Evolutionary conservation across 2,888 invertebrate genomes (phyloP), one percentile per base, ranked within the genome.

Genomic region (Pammene aurita): DNA sequence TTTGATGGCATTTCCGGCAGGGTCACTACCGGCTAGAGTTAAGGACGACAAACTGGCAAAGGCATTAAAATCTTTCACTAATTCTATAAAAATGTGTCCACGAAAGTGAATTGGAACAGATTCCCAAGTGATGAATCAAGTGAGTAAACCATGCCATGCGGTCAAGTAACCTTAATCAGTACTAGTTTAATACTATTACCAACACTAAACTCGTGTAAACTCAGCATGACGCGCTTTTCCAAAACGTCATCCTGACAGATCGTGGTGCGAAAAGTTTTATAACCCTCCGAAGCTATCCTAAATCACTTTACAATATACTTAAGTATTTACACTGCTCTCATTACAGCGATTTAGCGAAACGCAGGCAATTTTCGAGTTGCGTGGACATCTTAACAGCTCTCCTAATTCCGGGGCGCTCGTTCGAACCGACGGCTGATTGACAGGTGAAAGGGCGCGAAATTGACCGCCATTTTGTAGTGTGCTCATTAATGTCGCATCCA

Each of bases 381-480:
- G 75, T 75, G 76, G 72, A 73, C 75, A 75, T 75, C 82, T 83
- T 81, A 78, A 80, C 81, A 80, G 77, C 74, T 75, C 76, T 76
- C 84, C 84, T 84, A 87, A 86, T 85, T 82, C 79, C 80, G 76
- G 80, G 73, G 78, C 77, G 74, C 82, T 10, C 78, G 77, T 79
- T 75, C 77, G 76, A 72, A 69, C 74, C 76, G 90, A 90, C 90
- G 83, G 75, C 76, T 90, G 92, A 92, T 89, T 90, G 92, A 91
- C 92, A 84, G 87, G 88, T 86, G 87, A 91, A 91, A 92, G 90
- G 86, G 90, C 88, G 88, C 85, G 85, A 90, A 87, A 91, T 90
- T 90, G 89, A 75, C 76, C 77, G 74, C 75, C 73, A 76, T 76
- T 75, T 72, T 77, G 79, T 79, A 76, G 79, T 80, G 71, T 72